phyloP scores from a whole-genome alignment of 2,113 vertebrate genomes.

The Hypocryptadius cinnamomeus region DNA sequence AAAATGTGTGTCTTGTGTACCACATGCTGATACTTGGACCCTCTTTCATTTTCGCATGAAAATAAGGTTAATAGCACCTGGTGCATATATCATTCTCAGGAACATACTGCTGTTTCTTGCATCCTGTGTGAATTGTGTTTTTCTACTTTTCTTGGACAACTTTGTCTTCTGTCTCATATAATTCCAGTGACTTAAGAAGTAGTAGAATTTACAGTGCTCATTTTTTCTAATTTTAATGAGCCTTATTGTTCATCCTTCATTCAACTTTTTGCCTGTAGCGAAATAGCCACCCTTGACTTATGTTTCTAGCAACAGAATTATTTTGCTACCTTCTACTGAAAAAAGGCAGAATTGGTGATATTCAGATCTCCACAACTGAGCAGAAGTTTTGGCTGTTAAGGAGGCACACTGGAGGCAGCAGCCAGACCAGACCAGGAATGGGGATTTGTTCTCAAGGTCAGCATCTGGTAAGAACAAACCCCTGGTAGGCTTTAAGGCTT shows the following conservation, averaged over 20 bases:
- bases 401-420: neutral
- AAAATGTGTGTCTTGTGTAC: neutral
- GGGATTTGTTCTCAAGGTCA: neutral
- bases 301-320: neutral
- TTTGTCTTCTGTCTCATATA: neutral
- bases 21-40: neutral
- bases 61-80: neutral
- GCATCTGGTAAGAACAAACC: neutral
- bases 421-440: neutral
- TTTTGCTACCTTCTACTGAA: neutral
- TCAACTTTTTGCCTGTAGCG: neutral
- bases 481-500: neutral
- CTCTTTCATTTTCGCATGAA: neutral
- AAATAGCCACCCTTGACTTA: neutral
- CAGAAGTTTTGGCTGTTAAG: neutral
- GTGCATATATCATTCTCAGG: neutral
- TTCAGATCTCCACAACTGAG: neutral
- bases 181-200: neutral
- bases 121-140: neutral
- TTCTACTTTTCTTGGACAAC: neutral
- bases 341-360: neutral
- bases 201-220: neutral
- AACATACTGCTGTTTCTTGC: neutral
- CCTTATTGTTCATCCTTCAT: neutral
- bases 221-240: neutral